Base-by-base conservation (phyloP, 2,888 invertebrate species). In the Campoplex capitator region DNA sequence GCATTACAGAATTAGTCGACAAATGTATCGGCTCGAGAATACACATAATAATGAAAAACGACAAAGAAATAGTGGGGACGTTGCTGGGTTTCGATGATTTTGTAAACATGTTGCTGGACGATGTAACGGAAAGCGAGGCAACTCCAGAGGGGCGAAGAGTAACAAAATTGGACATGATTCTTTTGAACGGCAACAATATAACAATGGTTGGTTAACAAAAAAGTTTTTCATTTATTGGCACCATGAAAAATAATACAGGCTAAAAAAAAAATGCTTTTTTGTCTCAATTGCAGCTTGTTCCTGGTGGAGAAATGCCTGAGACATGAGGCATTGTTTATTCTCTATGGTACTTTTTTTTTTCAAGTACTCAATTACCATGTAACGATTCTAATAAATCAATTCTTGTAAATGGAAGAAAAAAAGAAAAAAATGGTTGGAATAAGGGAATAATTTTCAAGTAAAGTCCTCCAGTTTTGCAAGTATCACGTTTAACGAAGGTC, bases 11-110 rank as follows among this genome's bases (percentile, higher is more conserved):
- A 95, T 95, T 99, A 91, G 99, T 99, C 38, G 99, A 99, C 94
- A 99, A 99, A 96, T 99, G 99, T 95, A 99, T 99, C 93, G 99
- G 99, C 54, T 99, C 99, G 0, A 96, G 99, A 88, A 99, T 99
- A 92, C 99, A 99, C 95, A 99, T 99, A 42, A 99, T 99, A 88
- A 99, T 99, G 99, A 99, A 99, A 95, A 99, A 99, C 94, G 99
- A 99, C 94, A 99, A 99, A 95, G 99, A 99, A 96, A 99, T 99
- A 95, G 99, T 99, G 16, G 99, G 99, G 87, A 99, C 99, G 0
- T 95, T 99, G 75, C 96, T 99, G 89, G 99, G 99, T 9, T 99
- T 99, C 94, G 99, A 99, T 94, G 99, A 99, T 95, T 99, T 99
- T 94, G 99, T 99, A 51, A 99, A 99, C 94, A 99, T 99, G 99